Conservation (phyloP, 2,797 vertebrate species). For the Myotis myotis region DNA sequence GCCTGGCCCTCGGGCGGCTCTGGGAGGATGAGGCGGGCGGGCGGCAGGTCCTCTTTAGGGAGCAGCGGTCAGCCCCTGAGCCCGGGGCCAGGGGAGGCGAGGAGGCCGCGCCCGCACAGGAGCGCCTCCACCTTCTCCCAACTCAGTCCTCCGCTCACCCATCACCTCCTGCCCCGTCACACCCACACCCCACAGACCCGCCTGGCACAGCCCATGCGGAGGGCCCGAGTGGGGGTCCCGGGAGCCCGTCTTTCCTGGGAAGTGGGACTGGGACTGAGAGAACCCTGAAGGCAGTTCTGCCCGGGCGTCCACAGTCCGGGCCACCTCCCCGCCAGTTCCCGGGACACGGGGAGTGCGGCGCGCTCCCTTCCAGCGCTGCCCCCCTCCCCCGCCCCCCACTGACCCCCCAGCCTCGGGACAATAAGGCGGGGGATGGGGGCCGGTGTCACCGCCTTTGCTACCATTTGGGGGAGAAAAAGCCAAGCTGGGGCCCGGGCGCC, state of each 20-base stretch:
- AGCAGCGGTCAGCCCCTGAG: not conserved
- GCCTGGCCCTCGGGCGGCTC: not conserved
- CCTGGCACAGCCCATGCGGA: rapidly evolving
- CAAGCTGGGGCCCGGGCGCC: not conserved
- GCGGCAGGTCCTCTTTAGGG: not conserved
- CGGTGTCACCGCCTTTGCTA: not conserved
- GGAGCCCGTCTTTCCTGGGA: not conserved
- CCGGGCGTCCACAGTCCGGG: no score
- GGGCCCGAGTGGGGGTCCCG: not conserved
- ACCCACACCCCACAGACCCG: not conserved
- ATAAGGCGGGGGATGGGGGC: rapidly evolving
- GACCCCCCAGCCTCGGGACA: not conserved
- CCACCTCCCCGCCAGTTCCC: not conserved
- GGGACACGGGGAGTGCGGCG: not conserved
- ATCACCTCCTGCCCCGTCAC: rapidly evolving
- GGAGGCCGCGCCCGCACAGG: not conserved
- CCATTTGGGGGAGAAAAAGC: not conserved
- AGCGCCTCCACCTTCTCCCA: not conserved
- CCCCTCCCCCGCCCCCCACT: no score
- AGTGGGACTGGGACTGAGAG: not conserved
- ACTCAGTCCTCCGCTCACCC: rapidly evolving
- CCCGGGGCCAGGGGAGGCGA: not conserved
- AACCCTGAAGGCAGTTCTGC: not conserved
- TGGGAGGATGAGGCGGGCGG: not conserved
- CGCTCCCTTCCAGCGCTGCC: not conserved